Conservation (phyloP, 2,888 invertebrate genomes). For the Melanargia galathea region DNA sequence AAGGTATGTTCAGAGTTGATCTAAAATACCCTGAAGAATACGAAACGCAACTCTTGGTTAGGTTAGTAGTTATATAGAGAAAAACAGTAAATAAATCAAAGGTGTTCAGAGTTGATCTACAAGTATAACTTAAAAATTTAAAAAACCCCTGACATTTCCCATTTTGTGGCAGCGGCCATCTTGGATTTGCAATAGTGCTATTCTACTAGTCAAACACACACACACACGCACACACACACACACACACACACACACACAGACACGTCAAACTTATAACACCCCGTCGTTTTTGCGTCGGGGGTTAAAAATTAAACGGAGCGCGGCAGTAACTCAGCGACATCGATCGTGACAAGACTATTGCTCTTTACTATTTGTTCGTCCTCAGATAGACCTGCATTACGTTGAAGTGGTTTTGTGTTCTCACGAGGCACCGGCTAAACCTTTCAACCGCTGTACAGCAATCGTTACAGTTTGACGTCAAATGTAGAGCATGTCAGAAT, state of each 20-base stretch:
- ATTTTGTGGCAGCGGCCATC: too few relatives aligned
- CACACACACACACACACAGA: too few relatives aligned
- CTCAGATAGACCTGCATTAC: conserved; percentile 52
- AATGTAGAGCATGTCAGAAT: too few relatives aligned
- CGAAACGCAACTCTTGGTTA: not conserved
- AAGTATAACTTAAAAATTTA: too few relatives aligned
- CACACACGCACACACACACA: too few relatives aligned
- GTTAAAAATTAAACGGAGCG: conserved; percentile 45
- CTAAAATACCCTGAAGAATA: conserved; percentile 12
- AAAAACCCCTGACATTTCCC: too few relatives aligned
- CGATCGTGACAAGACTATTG: conserved; percentile 53
- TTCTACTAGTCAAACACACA: too few relatives aligned
- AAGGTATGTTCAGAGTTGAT: too few relatives aligned
- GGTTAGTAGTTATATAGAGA: not conserved
- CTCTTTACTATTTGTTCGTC: conserved; percentile 48
- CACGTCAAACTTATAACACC: too few relatives aligned
- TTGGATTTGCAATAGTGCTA: too few relatives aligned
- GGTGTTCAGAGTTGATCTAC: conserved; percentile 18
- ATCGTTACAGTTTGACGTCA: not conserved
- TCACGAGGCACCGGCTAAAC: conserved; percentile 76
- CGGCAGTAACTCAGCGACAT: conserved; percentile 45
- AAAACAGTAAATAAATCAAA: not conserved
- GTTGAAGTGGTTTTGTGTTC: conserved; percentile 62
- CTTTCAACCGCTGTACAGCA: conserved; percentile 48
- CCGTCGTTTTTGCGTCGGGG: too few relatives aligned